Evolutionary conservation across 2,797 vertebrate species (phyloP).

Genomic region (Coreius guichenoti): DNA sequence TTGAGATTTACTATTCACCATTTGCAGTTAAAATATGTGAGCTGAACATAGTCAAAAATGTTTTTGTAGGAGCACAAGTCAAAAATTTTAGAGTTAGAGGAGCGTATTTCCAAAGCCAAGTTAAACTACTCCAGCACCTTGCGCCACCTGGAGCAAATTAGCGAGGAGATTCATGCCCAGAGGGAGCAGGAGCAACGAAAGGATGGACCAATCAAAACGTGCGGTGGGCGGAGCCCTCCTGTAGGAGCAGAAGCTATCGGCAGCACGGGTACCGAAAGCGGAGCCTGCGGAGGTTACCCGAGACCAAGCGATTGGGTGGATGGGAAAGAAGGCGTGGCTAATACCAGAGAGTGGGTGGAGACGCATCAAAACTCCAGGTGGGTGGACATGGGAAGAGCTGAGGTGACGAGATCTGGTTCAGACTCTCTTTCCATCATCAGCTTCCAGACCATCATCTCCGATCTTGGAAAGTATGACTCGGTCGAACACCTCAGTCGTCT

Average conservation of each 20-base stretch:
- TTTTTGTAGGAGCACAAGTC: slow-evolving; percentile 87
- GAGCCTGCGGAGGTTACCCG: slow-evolving; percentile 32
- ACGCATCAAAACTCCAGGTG: slow-evolving; percentile 72
- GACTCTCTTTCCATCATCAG: slow-evolving; percentile 85
- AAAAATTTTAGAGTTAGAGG: slow-evolving; percentile 86
- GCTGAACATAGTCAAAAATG: slow-evolving; percentile 28
- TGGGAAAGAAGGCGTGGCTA: slow-evolving; percentile 71
- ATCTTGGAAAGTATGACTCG: slow-evolving; percentile 89
- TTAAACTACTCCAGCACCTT: slow-evolving; percentile 87
- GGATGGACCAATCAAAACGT: slow-evolving; percentile 58
- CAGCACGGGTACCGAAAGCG: slow-evolving; percentile 54
- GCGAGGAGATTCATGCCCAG: slow-evolving; percentile 92
- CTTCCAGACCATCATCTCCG: slow-evolving; percentile 87
- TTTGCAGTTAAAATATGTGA: neutral
- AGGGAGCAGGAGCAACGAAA: slow-evolving; percentile 63
- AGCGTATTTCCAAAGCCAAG: slow-evolving; percentile 86
- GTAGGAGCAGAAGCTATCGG: slow-evolving; percentile 81
- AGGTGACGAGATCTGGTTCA: slow-evolving; percentile 61
- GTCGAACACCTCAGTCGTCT: slow-evolving; percentile 86
- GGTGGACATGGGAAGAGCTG: slow-evolving; percentile 71
- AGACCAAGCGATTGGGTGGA: slow-evolving; percentile 68
- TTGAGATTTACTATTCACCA: neutral
- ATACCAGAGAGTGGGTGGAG: slow-evolving; percentile 77
- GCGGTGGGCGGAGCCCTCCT: slow-evolving; percentile 60
- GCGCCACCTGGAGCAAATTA: slow-evolving; percentile 91